Conservation (phyloP, 2,888 invertebrate genomes). For the Laspeyria flexula region DNA sequence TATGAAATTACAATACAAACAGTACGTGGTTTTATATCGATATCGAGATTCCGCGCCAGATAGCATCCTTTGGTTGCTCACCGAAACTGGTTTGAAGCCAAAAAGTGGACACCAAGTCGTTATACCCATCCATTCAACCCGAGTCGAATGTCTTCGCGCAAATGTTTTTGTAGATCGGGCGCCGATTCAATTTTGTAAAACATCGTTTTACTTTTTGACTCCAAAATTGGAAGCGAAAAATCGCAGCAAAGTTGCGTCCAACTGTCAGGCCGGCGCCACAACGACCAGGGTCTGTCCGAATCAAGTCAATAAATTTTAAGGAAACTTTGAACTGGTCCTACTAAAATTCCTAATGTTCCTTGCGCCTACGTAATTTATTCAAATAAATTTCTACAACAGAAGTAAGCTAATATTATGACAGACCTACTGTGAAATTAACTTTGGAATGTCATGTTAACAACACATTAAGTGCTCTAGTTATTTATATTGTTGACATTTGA, state of each 20-base stretch:
- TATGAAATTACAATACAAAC: slow-evolving; percentile 57
- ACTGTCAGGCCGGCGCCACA: slow-evolving; percentile 44
- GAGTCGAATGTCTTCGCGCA: slow-evolving; percentile 52
- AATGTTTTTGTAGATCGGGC: slow-evolving; percentile 49
- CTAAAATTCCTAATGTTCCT: slow-evolving; percentile 34
- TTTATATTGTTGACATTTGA: slow-evolving; percentile 6
- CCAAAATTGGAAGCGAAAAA: slow-evolving; percentile 42
- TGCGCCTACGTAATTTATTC: slow-evolving; percentile 36
- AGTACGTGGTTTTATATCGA: slow-evolving; percentile 57
- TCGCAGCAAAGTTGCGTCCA: slow-evolving; percentile 28
- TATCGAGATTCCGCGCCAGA: slow-evolving; percentile 60
- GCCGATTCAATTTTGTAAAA: slow-evolving; percentile 47
- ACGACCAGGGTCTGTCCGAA: slow-evolving; percentile 23
- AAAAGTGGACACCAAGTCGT: slow-evolving; percentile 59
- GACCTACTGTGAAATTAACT: slow-evolving; percentile 5
- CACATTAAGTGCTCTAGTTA: slow-evolving; percentile 3
- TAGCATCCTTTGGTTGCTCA: slow-evolving; percentile 54
- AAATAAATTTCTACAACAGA: slow-evolving; percentile 31
- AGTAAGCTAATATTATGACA: slow-evolving; percentile 24
- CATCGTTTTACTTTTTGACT: slow-evolving; percentile 53
- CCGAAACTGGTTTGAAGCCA: slow-evolving; percentile 62
- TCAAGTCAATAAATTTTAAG: slow-evolving; percentile 30
- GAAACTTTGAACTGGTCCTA: slow-evolving; percentile 30
- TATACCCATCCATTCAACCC: slow-evolving; percentile 64
- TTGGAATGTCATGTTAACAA: slow-evolving; percentile 6